These are phyloP conservation scores for Catharus minimus DNA, from an alignment of 2,113 vertebrate genomes.

Conservation along the genomic window DNA sequence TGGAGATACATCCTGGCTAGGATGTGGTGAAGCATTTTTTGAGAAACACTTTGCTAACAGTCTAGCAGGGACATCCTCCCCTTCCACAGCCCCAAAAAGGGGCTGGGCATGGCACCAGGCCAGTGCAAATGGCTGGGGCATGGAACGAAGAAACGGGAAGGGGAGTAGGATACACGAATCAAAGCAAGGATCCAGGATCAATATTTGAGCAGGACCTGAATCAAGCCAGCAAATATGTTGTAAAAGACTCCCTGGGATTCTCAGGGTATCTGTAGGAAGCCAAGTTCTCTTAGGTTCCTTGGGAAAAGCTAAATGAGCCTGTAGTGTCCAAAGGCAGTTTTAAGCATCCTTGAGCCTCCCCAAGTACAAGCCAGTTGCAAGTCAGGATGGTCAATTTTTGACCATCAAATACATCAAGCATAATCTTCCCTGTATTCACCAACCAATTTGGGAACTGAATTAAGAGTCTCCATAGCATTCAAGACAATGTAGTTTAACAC, in stretches of 20 bases:
- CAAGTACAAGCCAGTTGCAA: background rate
- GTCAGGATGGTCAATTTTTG: background rate
- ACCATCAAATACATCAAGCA: background rate
- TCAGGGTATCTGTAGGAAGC: background rate
- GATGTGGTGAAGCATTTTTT: background rate
- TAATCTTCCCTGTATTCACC: background rate
- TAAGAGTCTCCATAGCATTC: background rate
- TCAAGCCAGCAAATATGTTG: background rate
- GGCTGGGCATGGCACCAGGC: too few relatives aligned
- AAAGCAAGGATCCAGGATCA: background rate
- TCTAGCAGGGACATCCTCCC: background rate
- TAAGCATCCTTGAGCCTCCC: background rate
- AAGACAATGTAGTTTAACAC: accelerated
- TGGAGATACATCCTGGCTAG: background rate
- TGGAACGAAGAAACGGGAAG: background rate
- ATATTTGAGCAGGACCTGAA: background rate
- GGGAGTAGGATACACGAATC: background rate
- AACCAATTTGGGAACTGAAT: background rate
- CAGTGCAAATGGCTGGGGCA: background rate
- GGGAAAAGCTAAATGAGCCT: background rate
- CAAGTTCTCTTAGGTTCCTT: background rate
- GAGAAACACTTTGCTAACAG: background rate
- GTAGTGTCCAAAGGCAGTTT: background rate
- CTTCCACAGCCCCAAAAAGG: background rate
- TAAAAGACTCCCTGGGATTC: background rate